Evolutionary conservation across 1,140 invertebrate species (phyloP).

Genomic region (Odontomachus brunneus): DNA sequence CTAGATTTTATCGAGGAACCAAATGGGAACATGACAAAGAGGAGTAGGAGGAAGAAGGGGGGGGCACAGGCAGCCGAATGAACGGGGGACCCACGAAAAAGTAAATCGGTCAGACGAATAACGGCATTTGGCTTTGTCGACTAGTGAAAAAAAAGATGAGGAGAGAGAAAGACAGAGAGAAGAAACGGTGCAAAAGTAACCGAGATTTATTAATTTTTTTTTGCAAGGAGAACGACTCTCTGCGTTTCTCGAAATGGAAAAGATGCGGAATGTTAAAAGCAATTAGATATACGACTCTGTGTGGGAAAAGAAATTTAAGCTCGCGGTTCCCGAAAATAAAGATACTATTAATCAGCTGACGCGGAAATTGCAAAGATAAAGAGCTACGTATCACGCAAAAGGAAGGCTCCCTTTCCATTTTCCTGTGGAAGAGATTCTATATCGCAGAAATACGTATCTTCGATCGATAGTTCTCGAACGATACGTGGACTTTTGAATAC

Average conservation of each 20-base stretch:
- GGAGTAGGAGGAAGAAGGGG: too few species aligned
- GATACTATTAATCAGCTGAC: too few species aligned
- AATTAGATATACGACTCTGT: neutral
- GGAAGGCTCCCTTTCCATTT: too few species aligned
- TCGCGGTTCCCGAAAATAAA: neutral
- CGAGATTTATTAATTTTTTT: neutral
- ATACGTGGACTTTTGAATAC: neutral
- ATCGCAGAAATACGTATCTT: too few species aligned
- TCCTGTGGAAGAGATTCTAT: too few species aligned
- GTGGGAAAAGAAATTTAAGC: neutral
- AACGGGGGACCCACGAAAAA: slow-evolving; percentile 55
- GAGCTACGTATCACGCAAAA: too few species aligned
- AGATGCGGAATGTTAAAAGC: neutral
- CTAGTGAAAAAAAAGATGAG: neutral
- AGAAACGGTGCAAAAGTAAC: neutral
- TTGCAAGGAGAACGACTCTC: neutral
- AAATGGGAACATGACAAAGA: slow-evolving; percentile 26
- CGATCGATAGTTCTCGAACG: too few species aligned
- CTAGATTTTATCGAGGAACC: slow-evolving; percentile 57
- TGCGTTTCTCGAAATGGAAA: neutral
- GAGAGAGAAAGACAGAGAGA: neutral
- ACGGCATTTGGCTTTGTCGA: slow-evolving; percentile 52
- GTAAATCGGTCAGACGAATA: slow-evolving; percentile 66
- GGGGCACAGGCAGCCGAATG: neutral
- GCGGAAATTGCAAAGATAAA: too few species aligned